A percentile compares a stretch with the other conserved stretches of the same genome.
These are phyloP conservation scores for Pristionchus fissidentatus DNA, from an alignment of 2,888 invertebrate species.

Conservation along the genomic window DNA sequence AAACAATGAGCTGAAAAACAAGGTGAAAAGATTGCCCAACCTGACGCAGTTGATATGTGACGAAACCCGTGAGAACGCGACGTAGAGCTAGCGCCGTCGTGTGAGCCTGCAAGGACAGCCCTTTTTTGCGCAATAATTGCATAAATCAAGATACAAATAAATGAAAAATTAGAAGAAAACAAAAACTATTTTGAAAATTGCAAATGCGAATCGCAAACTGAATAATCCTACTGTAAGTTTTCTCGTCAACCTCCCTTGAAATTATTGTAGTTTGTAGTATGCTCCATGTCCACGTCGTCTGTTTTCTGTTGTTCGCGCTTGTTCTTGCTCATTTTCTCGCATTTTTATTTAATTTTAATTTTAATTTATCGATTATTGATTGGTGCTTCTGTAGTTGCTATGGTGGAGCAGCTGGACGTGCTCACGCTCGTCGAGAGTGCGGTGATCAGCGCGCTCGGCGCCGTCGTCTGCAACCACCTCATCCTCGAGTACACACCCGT, in stretches of 20 bases:
- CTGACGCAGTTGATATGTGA: neutral
- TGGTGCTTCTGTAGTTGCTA: neutral
- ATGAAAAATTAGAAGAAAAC: neutral
- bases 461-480: slow-evolving; percentile 58
- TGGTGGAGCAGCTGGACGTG: slow-evolving; percentile 21
- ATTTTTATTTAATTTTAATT: neutral
- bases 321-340: neutral
- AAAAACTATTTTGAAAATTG: too few species aligned
- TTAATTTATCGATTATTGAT: neutral
- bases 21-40: neutral
- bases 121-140: neutral
- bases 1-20: neutral
- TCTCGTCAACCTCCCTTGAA: neutral
- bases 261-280: slow-evolving; percentile 1
- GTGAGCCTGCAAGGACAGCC: neutral
- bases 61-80: neutral
- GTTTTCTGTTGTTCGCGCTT: neutral
- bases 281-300: neutral
- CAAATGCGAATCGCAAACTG: neutral
- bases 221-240: neutral
- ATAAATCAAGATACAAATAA: neutral
- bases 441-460: slow-evolving; percentile 62
- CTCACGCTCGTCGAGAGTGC: slow-evolving; percentile 52
- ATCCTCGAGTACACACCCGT: slow-evolving; percentile 73
- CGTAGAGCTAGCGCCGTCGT: neutral